Evolutionary conservation across 2,888 invertebrate genomes (phyloP).

Genomic region (Aproaerema taeniolella): DNA sequence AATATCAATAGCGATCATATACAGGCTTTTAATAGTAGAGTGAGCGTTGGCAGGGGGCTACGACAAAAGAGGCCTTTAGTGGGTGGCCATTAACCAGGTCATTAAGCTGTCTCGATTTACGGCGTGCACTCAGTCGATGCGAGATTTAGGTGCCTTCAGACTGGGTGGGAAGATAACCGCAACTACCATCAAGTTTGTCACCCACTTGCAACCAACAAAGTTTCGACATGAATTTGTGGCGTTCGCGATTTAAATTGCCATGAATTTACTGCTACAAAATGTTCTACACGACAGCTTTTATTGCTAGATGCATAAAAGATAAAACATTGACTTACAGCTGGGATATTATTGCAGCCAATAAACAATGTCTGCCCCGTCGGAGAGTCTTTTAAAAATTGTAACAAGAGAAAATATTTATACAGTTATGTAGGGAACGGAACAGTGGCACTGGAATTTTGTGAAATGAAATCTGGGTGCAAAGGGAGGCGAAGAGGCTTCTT

Average conservation of each 20-base stretch:
- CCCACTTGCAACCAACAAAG: constrained; percentile 8
- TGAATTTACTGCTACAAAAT: constrained; percentile 6
- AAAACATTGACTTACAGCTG: too few relatives aligned
- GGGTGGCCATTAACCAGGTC: constrained; percentile 39
- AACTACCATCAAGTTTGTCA: constrained; percentile 16
- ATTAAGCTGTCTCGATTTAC: constrained; percentile 44
- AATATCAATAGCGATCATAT: constrained; percentile 22
- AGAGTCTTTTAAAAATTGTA: too few relatives aligned
- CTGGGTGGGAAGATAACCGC: constrained; percentile 13
- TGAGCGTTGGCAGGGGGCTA: constrained; percentile 30
- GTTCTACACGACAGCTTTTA: neutral
- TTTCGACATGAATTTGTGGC: constrained; percentile 10
- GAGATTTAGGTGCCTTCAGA: constrained; percentile 23
- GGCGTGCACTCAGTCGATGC: constrained; percentile 35
- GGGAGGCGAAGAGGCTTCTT: constrained; percentile 39
- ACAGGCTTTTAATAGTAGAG: constrained; percentile 25
- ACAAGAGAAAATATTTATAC: too few relatives aligned
- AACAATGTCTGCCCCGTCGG: too few relatives aligned
- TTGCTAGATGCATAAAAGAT: too few relatives aligned
- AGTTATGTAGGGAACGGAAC: neutral
- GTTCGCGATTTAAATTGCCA: constrained; percentile 9
- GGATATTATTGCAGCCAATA: too few relatives aligned
- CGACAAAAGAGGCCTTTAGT: constrained; percentile 39
- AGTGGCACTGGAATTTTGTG: constrained; percentile 25
- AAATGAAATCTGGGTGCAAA: constrained; percentile 40